A percentile compares a stretch with the other conserved stretches of the same genome.
Evolutionary conservation across 2,888 invertebrate genomes (phyloP).

Genomic region (Apotomis turbidana): DNA sequence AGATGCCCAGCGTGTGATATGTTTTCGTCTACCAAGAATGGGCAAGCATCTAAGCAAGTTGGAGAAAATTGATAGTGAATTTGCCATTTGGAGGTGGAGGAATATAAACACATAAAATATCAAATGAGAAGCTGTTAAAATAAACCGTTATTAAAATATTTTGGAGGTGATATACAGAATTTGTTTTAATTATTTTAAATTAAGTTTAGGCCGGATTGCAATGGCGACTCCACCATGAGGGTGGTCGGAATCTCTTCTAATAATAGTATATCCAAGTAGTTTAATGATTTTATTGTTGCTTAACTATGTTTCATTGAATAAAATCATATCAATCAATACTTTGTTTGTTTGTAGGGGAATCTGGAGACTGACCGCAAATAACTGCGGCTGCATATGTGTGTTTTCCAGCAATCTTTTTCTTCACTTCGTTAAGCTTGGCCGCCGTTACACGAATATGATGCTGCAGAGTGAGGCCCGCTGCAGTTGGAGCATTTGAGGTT

Average conservation of each 20-base stretch:
- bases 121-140: not conserved
- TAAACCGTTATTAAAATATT: not conserved
- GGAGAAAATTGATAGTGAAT: not conserved
- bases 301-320: too few species aligned
- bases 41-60: too few species aligned
- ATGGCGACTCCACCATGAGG: constrained; percentile 1
- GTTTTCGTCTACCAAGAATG: too few species aligned
- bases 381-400: not conserved
- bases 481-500: not conserved
- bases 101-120: constrained; percentile 13
- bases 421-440: not conserved
- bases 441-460: not conserved
- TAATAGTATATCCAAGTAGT: not conserved
- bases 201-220: not conserved
- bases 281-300: not conserved
- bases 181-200: not conserved
- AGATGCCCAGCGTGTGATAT: too few species aligned
- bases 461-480: not conserved
- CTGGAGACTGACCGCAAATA: not conserved
- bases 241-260: not conserved
- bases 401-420: not conserved
- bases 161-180: constrained; percentile 7
- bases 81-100: constrained; percentile 17
- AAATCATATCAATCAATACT: too few species aligned
- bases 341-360: too few species aligned